phyloP scores from a whole-genome alignment of 1,140 invertebrate genomes.

The Sarcophaga peregrina region DNA sequence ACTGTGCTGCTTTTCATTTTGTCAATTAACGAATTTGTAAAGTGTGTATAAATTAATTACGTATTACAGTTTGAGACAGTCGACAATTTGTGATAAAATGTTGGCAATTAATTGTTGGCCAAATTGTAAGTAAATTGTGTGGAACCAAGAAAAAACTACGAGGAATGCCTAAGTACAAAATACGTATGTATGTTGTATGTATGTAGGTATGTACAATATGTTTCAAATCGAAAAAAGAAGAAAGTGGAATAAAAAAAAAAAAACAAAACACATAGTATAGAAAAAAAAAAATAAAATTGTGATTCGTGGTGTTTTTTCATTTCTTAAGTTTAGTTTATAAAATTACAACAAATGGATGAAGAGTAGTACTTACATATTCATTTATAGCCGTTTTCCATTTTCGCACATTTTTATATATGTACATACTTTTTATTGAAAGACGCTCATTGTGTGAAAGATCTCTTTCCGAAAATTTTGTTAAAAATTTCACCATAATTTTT shows the following conservation, averaged over 20 bases:
- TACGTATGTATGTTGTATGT: not conserved
- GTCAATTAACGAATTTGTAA: conserved; percentile 29
- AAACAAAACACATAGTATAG: not conserved
- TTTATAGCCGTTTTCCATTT: no score
- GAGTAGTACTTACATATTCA: not conserved
- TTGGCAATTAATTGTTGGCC: conserved; percentile 34
- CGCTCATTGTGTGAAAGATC: not conserved
- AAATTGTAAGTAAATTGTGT: conserved; percentile 30
- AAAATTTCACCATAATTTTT: conserved; percentile 23
- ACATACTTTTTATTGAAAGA: not conserved
- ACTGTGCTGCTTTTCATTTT: conserved; percentile 13
- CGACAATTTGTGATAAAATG: conserved; percentile 33
- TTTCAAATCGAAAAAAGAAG: not conserved
- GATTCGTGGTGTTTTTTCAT: not conserved
- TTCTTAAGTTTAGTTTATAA: not conserved
- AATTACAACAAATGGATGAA: no score
- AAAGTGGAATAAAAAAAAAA: not conserved
- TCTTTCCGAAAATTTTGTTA: not conserved
- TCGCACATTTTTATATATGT: not conserved
- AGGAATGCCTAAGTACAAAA: not conserved
- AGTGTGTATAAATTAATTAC: conserved; percentile 27
- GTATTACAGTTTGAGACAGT: conserved; percentile 30
- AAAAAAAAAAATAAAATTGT: conserved; percentile 1
- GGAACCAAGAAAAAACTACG: not conserved
- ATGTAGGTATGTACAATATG: not conserved